Percentiles rank a stretch among this genome's conserved stretches.
Evolutionary conservation across 1,140 invertebrate species (phyloP).

Genomic region (Anadara kagoshimensis): DNA sequence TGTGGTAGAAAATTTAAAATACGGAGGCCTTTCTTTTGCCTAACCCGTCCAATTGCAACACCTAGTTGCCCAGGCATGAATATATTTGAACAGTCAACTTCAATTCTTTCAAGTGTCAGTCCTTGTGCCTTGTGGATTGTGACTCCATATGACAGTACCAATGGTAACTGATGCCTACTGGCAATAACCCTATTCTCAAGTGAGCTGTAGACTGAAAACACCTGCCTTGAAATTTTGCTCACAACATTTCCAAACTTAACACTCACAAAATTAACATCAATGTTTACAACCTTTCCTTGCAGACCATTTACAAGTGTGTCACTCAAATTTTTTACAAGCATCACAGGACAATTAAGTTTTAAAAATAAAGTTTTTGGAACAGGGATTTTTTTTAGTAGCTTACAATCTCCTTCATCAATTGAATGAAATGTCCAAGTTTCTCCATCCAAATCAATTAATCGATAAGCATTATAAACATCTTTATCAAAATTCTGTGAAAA

Average conservation of each 20-base stretch:
- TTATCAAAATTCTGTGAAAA: no score
- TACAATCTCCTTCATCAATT: no score
- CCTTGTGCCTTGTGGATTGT: conserved; percentile 43
- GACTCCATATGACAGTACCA: conserved; percentile 29
- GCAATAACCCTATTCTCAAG: conserved; percentile 12
- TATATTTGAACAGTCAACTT: conserved; percentile 29
- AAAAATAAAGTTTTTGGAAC: no score
- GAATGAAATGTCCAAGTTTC: no score
- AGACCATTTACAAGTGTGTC: conserved; percentile 22
- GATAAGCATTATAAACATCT: no score
- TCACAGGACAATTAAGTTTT: no score
- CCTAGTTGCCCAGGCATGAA: conserved; percentile 39
- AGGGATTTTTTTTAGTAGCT: no score
- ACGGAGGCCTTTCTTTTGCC: conserved; percentile 11
- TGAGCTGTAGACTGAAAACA: conserved; percentile 17
- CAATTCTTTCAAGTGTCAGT: conserved; percentile 24
- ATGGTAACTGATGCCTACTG: conserved; percentile 23
- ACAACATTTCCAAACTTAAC: conserved; percentile 18
- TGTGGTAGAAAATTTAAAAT: conserved; percentile 25
- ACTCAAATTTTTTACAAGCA: conserved; percentile 21
- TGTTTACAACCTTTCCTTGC: conserved; percentile 4
- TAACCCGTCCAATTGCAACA: conserved; percentile 31
- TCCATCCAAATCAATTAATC: no score
- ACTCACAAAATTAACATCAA: conserved; percentile 3
- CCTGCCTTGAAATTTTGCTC: neutral